Evolutionary conservation across 2,888 invertebrate species (phyloP).

Genomic region (Polylopha cassiicola): DNA sequence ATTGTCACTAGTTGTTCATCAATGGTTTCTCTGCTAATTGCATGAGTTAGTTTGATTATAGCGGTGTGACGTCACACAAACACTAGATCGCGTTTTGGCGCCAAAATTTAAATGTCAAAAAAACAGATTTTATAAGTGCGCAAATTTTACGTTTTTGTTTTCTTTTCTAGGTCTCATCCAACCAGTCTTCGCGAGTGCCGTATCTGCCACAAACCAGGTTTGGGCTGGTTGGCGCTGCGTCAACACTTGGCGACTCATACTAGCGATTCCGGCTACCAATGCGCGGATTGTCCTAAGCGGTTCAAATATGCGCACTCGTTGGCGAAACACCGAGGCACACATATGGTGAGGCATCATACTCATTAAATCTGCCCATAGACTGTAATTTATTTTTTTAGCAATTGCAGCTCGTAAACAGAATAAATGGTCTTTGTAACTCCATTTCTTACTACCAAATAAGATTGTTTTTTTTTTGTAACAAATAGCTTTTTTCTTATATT

Average conservation of each 20-base stretch:
- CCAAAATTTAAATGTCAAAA: too few relatives aligned
- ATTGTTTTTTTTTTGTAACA: too few relatives aligned
- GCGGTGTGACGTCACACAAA: too few relatives aligned
- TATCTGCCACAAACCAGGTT: conserved; percentile 43
- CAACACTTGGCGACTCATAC: conserved; percentile 45
- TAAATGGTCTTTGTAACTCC: too few relatives aligned
- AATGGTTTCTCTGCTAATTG: too few relatives aligned
- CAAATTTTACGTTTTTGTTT: not conserved
- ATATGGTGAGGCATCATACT: conserved; percentile 43
- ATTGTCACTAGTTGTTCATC: too few relatives aligned
- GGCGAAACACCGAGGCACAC: conserved; percentile 64
- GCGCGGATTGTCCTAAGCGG: conserved; percentile 57
- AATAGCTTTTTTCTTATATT: too few relatives aligned
- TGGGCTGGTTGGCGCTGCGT: conserved; percentile 42
- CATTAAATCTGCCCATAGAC: not conserved
- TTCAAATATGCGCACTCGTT: conserved; percentile 66
- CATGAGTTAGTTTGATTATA: too few relatives aligned
- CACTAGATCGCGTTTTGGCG: too few relatives aligned
- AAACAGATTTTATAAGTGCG: too few relatives aligned
- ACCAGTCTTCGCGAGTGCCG: conserved; percentile 45
- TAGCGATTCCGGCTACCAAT: conserved; percentile 45
- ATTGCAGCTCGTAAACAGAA: too few relatives aligned
- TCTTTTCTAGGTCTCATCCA: conserved; percentile 43
- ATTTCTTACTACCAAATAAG: too few relatives aligned
- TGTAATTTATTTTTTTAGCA: not conserved